Conservation (phyloP, 2,888 invertebrate species). For the Osmoderma eremita region DNA sequence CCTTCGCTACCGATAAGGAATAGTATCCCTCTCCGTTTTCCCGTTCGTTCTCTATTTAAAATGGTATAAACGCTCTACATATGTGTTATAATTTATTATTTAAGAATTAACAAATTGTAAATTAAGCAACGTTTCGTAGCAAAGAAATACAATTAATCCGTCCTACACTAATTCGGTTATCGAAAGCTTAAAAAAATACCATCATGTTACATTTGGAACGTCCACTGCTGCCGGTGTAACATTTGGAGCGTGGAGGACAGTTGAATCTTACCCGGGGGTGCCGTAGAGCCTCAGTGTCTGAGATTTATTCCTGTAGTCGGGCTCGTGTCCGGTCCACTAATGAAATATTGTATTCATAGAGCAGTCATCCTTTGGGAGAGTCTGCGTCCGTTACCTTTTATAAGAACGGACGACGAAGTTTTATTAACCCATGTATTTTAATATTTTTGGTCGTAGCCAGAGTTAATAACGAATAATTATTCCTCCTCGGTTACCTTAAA, state of each 20-base stretch:
- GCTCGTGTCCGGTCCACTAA: constrained; percentile 59
- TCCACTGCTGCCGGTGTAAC: too few relatives aligned
- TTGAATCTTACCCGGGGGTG: constrained; percentile 63
- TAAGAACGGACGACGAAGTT: constrained; percentile 40
- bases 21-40: neutral
- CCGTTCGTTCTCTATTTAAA: too few relatives aligned
- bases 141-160: neutral
- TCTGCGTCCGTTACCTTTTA: constrained; percentile 48
- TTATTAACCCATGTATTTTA: constrained; percentile 46
- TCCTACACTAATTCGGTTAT: constrained; percentile 3
- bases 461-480: constrained; percentile 39
- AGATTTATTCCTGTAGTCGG: constrained; percentile 61
- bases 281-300: constrained; percentile 59
- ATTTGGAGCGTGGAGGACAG: constrained; percentile 58
- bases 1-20: constrained; percentile 14
- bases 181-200: constrained; percentile 5
- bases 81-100: too few relatives aligned
- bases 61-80: too few relatives aligned
- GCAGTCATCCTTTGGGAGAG: constrained; percentile 56
- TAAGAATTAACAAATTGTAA: too few relatives aligned
- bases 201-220: constrained; percentile 8
- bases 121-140: too few relatives aligned
- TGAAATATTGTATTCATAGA: constrained; percentile 65
- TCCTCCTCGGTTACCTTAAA: neutral
- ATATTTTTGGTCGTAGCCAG: constrained; percentile 40